Evolutionary conservation across 2,888 invertebrate species (phyloP).

Genomic region (Drosophila picticornis): DNA sequence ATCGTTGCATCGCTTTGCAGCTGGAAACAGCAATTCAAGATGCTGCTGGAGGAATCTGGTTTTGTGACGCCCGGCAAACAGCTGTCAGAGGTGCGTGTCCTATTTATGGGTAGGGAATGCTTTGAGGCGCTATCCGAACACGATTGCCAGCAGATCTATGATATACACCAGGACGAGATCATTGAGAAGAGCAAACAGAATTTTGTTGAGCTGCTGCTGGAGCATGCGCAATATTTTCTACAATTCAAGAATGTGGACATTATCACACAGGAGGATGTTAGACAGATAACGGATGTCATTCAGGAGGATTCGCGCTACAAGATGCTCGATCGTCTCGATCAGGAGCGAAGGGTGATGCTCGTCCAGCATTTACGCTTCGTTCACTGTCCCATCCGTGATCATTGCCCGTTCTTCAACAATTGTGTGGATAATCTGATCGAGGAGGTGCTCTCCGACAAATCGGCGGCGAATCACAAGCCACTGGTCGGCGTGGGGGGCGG

Average conservation of each 20-base stretch:
- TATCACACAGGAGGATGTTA: slow-evolving; percentile 96
- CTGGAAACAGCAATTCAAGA: slow-evolving; percentile 97
- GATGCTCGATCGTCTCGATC: slow-evolving; percentile 96
- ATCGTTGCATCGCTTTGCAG: slow-evolving; percentile 85
- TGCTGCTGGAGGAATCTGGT: slow-evolving; percentile 95
- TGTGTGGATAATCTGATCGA: slow-evolving; percentile 93
- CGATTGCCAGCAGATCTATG: slow-evolving; percentile 96
- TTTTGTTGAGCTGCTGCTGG: slow-evolving; percentile 95
- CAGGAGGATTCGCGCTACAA: slow-evolving; percentile 98
- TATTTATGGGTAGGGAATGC: slow-evolving; percentile 97
- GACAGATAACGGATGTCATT: slow-evolving; percentile 95
- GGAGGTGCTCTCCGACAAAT: slow-evolving; percentile 84
- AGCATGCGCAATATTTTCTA: slow-evolving; percentile 96
- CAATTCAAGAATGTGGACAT: slow-evolving; percentile 96
- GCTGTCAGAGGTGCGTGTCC: slow-evolving; percentile 94
- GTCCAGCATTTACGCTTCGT: slow-evolving; percentile 98
- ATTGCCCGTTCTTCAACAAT: slow-evolving; percentile 95
- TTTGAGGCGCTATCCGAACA: slow-evolving; percentile 96
- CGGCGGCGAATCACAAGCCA: slow-evolving; percentile 87
- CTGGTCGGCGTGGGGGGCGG: slow-evolving; percentile 45
- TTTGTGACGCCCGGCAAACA: slow-evolving; percentile 98
- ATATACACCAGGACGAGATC: slow-evolving; percentile 95
- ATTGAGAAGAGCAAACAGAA: slow-evolving; percentile 95
- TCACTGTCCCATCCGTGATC: slow-evolving; percentile 96
- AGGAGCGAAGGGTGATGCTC: slow-evolving; percentile 96